Percentiles rank a stretch among this genome's conserved stretches.
Conservation (phyloP, 2,888 invertebrate species). For the Eumerus sabulonum region DNA sequence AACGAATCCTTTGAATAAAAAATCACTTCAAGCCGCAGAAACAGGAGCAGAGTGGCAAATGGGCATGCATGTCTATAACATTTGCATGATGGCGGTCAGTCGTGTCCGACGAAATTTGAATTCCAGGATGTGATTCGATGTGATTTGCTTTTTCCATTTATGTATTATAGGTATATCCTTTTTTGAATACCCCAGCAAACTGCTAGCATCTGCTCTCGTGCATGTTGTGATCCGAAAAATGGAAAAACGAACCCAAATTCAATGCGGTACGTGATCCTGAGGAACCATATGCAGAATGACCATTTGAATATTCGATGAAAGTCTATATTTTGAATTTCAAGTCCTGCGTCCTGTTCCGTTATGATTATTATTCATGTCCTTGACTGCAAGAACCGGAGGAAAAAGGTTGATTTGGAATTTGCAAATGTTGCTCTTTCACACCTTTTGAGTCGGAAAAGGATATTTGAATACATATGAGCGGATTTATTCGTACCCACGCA, state of each 20-base stretch:
- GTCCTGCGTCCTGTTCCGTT: slow-evolving; percentile 27
- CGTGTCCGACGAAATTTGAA: slow-evolving; percentile 48
- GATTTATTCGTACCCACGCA: no score
- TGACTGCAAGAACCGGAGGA: slow-evolving; percentile 4
- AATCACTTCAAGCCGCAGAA: slow-evolving; percentile 33
- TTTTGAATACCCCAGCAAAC: slow-evolving; percentile 32
- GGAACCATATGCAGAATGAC: slow-evolving; percentile 65
- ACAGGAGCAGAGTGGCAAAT: no score
- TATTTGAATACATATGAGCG: slow-evolving; percentile 52
- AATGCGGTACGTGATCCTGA: slow-evolving; percentile 57
- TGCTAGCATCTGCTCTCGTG: slow-evolving; percentile 48
- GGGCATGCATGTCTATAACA: slow-evolving; percentile 58
- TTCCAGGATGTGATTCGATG: slow-evolving; percentile 48
- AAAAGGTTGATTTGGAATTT: slow-evolving; percentile 50
- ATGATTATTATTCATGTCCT: slow-evolving; percentile 67
- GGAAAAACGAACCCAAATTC: slow-evolving; percentile 55
- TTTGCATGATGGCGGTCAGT: slow-evolving; percentile 23
- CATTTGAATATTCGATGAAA: slow-evolving; percentile 69
- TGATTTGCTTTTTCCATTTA: slow-evolving; percentile 40
- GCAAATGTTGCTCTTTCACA: slow-evolving; percentile 63
- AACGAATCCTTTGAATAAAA: slow-evolving; percentile 57
- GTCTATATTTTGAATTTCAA: slow-evolving; percentile 56
- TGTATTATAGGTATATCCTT: no score
- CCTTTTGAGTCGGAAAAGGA: slow-evolving; percentile 47
- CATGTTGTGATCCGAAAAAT: no score